Conservation (phyloP, 2,888 invertebrate species). For the Drosophila tripunctata region DNA sequence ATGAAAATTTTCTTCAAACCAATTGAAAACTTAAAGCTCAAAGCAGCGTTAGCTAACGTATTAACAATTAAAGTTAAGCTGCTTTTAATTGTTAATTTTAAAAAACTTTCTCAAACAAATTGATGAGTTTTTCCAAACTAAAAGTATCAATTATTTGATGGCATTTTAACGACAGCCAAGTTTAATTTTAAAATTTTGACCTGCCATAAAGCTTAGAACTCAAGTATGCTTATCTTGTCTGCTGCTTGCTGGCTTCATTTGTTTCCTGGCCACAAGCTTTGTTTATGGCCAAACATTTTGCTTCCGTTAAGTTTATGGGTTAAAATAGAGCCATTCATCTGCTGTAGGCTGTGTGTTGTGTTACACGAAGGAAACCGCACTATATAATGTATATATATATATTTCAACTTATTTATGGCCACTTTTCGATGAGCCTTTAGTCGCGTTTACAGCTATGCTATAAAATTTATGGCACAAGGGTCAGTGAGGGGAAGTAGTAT, state of each 20-base stretch:
- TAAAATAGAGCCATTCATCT: slow-evolving; percentile 56
- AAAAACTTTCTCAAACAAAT: no score
- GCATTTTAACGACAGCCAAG: slow-evolving; percentile 10
- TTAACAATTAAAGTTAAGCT: no score
- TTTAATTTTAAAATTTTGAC: slow-evolving; percentile 24
- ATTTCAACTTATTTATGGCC: slow-evolving; percentile 77
- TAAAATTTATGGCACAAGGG: slow-evolving; percentile 66
- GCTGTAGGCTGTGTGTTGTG: slow-evolving; percentile 41
- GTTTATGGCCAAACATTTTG: slow-evolving; percentile 23
- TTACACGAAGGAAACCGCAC: slow-evolving; percentile 53
- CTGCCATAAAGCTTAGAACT: slow-evolving; percentile 4
- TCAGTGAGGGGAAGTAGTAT: neutral
- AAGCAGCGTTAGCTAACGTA: no score
- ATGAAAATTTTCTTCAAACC: slow-evolving; percentile 43
- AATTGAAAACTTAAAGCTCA: slow-evolving; percentile 12
- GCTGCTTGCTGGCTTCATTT: neutral
- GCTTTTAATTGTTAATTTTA: no score
- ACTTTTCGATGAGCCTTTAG: slow-evolving; percentile 76
- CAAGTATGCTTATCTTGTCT: slow-evolving; percentile 2
- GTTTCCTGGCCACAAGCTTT: slow-evolving; percentile 24
- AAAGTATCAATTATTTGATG: slow-evolving; percentile 26
- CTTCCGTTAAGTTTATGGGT: slow-evolving; percentile 23
- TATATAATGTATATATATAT: slow-evolving; percentile 56
- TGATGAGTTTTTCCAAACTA: neutral
- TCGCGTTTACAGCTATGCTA: slow-evolving; percentile 71